Conservation (phyloP, 1,140 invertebrate species). For the Leptopilina boulardi region DNA sequence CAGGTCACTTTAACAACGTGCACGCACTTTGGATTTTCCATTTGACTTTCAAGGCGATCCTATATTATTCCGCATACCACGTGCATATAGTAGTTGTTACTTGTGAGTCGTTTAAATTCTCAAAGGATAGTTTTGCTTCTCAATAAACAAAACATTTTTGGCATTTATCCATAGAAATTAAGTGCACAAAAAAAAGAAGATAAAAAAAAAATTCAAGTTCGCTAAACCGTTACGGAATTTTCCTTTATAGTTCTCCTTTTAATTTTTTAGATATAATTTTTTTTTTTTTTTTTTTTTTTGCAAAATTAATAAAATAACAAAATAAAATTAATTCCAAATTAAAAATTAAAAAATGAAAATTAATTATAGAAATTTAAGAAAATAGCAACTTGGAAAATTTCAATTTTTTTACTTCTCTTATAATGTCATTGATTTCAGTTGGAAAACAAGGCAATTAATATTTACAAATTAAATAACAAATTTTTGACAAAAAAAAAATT, state of each 20-base stretch:
- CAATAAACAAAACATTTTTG: not conserved
- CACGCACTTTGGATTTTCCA: constrained; percentile 21
- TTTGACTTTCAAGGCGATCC: constrained; percentile 22
- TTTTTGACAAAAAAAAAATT: not conserved
- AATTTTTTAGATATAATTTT: not conserved
- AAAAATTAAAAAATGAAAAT: too few relatives aligned
- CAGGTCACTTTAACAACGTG: constrained; percentile 4
- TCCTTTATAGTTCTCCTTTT: not conserved
- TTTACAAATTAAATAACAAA: too few relatives aligned
- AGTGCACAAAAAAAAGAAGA: not conserved
- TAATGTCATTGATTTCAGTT: too few relatives aligned
- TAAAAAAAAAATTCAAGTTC: not conserved
- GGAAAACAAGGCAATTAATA: too few relatives aligned
- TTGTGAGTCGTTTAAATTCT: constrained; percentile 6
- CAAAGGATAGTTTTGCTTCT: not conserved
- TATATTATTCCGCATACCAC: constrained; percentile 28
- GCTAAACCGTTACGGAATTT: not conserved
- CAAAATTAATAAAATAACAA: too few relatives aligned
- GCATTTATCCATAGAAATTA: not conserved
- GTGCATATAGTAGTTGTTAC: constrained; percentile 21
- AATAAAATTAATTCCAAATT: too few relatives aligned
- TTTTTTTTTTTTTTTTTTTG: not conserved
- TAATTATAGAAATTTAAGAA: too few relatives aligned
- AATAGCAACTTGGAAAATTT: too few relatives aligned
- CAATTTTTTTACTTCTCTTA: too few relatives aligned